Base-by-base conservation (phyloP, 2,113 vertebrate species). In the Corapipo altera region DNA sequence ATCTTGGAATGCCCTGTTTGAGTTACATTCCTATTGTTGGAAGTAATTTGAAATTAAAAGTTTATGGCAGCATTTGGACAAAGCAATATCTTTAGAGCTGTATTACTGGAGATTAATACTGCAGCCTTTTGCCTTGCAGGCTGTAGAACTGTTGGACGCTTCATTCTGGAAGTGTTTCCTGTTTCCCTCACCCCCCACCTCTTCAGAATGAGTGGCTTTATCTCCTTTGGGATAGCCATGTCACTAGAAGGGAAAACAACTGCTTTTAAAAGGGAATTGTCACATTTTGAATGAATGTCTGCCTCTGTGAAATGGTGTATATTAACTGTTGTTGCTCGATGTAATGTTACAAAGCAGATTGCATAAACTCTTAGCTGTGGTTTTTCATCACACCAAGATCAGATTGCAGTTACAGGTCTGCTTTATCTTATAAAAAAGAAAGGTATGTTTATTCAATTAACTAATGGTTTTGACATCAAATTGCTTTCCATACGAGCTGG, bases 41-140 rank as follows among this genome's bases (percentile, higher is more conserved):
- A 93, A 93, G 49, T 87, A 90, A 92, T 64, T 96, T 97, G 96
- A 96, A 97, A 93, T 96, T 91, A 94, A 51, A 92, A 91, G 41
- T 54, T 92, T 58, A 73, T 74, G 66, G 72, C 43, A 90, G 67
- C 17, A 32, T 77, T 92, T 72, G 70, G 57, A 46, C 32, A 57
- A 92, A 91, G 76, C 79, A 84, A 2, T 72, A 61, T 67, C 35
- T 67, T 61, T 19, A 80, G 62, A 86, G 78, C 70, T 96, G 80
- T 96, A 15, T 96, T 97, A 71, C 91, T 96, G 37, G 77, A 93
- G 67, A n/a, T 81, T 89, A 77, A 30, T 71, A 23, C 23, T 91
- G 46, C 80, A 61, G 55, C 69, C 61, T 80, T 84, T n/a, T 89
- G 46, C 76, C 49, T 32, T 49, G 39, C 55, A 75, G 82, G 55